Evolutionary conservation across 23 tunicate species (phyloP), one percentile per base, ranked within the genome.

Genomic region (Phallusia fumigata): DNA sequence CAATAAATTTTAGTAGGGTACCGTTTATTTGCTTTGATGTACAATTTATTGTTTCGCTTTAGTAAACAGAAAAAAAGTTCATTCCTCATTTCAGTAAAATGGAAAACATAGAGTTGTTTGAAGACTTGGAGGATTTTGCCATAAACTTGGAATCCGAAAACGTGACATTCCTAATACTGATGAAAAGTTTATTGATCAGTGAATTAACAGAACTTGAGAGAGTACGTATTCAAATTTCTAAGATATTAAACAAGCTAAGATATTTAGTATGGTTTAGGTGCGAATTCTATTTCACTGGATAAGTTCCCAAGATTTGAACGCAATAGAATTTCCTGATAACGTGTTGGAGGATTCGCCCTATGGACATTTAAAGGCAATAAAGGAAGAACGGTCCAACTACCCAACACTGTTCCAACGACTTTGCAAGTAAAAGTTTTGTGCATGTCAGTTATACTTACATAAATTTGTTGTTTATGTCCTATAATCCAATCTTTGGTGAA

Each of bases 261-360:
- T 16, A 58, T 58, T 58, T 21, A 1, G 28, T 13, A 1, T 6
- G 11, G 26, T 58, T 58, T 58, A 84, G 87, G 87, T 84, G 33
- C 69, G 87, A 28, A 84, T 84, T 3, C 44, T 84, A 32, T 84
- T 84, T 49, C 87, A 84, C 64, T 84, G 87, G 87, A 76, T 84
- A 45, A 84, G 80, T 30, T 51, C 69, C 18, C 87, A 84, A 75
- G 80, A 84, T 40, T 79, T 84, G 0, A 84, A 84, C 30, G 75
- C 80, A 19, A 84, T 84, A 6, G 44, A 40, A 10, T 84, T 84
- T 35, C 80, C 80, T 21, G 74, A 58, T 33, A 50, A 76, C 16
- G 31, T 84, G 18, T 72, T 44, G 32, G 87, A 84, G 36, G 87
- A 84, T 50, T 72, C 87, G 47, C 87, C 87, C 0, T 33, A 75